Evolutionary conservation across 2,888 invertebrate species (phyloP).

Genomic region (Crossocerus cetratus): DNA sequence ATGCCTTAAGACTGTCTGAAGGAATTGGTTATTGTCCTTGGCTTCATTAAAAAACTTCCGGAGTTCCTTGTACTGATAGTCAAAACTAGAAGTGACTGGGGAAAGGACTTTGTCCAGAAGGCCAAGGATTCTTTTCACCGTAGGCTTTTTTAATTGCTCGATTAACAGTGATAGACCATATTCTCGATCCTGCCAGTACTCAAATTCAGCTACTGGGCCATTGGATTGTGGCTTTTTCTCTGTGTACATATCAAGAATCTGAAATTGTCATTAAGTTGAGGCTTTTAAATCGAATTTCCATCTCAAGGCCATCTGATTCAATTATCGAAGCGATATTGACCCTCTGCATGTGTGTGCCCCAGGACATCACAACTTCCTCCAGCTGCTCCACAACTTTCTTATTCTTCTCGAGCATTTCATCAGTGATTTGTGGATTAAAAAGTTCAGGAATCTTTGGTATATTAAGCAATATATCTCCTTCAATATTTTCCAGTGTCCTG

Average conservation of each 20-base stretch:
- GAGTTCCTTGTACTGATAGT: conserved; percentile 81
- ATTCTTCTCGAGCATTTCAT: conserved; percentile 77
- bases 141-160: conserved; percentile 88
- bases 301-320: too few species aligned
- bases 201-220: conserved; percentile 90
- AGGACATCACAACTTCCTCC: conserved; percentile 82
- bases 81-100: conserved; percentile 80
- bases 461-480: conserved; percentile 84
- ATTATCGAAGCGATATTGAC: conserved; percentile 67
- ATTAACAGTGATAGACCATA: conserved; percentile 86
- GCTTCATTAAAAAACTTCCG: conserved; percentile 84
- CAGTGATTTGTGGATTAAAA: conserved; percentile 71
- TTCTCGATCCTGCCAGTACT: conserved; percentile 91
- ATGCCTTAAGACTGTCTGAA: conserved; percentile 86
- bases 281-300: too few species aligned
- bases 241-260: conserved; percentile 64
- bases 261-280: neutral
- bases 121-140: conserved; percentile 81
- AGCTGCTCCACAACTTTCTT: conserved; percentile 79
- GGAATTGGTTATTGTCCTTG: conserved; percentile 87
- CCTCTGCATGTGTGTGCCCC: conserved; percentile 83
- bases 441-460: conserved; percentile 81
- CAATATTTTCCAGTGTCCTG: conserved; percentile 87
- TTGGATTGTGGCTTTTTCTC: conserved; percentile 81
- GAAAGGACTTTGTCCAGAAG: conserved; percentile 80